Percentiles rank a stretch among this genome's conserved stretches.
These are phyloP conservation scores for Pithys albifrons DNA, from an alignment of 2,113 vertebrate genomes.

Conservation along the genomic window DNA sequence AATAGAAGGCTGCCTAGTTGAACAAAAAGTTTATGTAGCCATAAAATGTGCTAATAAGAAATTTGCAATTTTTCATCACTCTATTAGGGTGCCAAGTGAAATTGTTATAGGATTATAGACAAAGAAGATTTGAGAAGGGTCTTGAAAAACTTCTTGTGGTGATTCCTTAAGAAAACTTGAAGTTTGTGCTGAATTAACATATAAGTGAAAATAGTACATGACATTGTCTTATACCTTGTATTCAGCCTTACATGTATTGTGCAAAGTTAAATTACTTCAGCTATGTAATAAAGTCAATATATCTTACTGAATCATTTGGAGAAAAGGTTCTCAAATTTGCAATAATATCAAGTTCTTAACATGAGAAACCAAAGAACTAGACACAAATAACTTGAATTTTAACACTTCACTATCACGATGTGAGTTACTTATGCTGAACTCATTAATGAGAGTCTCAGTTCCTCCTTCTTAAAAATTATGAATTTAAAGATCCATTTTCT, in stretches of 20 bases:
- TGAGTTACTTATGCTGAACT: background rate
- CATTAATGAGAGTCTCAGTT: background rate
- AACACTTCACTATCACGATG: background rate
- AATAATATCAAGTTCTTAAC: background rate
- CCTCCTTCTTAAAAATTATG: background rate
- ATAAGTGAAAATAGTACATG: background rate
- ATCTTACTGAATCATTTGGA: background rate
- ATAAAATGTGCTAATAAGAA: background rate
- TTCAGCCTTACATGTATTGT: background rate
- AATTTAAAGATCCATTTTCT: background rate
- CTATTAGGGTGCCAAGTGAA: background rate
- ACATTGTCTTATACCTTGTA: background rate
- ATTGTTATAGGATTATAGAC: background rate
- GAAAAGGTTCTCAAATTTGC: background rate
- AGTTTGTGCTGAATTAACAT: conserved; percentile 19
- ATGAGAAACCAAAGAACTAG: background rate
- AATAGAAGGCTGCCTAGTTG: background rate
- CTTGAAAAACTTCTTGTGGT: background rate
- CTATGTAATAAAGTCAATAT: conserved; percentile 7
- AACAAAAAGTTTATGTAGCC: background rate
- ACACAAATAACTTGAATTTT: background rate
- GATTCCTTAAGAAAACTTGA: background rate
- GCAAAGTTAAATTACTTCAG: conserved; percentile 53
- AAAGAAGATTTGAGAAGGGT: background rate
- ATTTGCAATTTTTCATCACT: background rate